These are phyloP conservation scores for Craterocephalus amniculus DNA, from an alignment of 2,797 vertebrate genomes.

Conservation along the genomic window DNA sequence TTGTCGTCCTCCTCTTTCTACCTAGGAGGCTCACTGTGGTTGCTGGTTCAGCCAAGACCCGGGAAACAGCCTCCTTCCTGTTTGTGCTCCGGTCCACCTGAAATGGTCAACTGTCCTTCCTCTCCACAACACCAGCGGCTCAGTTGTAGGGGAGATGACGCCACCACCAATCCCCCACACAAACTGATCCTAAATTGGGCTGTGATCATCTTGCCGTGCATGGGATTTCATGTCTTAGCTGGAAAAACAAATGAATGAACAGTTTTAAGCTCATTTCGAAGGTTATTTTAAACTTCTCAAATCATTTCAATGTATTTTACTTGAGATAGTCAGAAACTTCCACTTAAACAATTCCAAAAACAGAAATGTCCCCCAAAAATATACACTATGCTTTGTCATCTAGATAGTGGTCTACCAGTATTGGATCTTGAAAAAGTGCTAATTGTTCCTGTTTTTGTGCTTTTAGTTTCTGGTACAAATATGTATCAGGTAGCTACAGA, in stretches of 20 bases:
- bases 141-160: constrained; percentile 48
- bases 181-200: constrained; percentile 18
- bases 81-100: constrained; percentile 80
- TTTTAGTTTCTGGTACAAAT: no score
- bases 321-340: background rate
- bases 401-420: no score
- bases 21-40: constrained; percentile 79
- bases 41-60: constrained; percentile 79
- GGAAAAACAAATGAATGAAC: background rate
- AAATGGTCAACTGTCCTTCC: constrained; percentile 78
- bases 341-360: no score
- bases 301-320: background rate
- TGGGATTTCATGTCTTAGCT: no score
- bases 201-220: constrained; percentile 13
- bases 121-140: constrained; percentile 49
- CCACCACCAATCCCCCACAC: constrained; percentile 32
- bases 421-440: no score
- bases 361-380: no score
- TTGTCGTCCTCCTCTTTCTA: constrained; percentile 81
- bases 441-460: no score
- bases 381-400: no score
- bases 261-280: background rate
- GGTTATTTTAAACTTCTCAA: background rate
- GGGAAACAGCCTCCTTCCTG: constrained; percentile 81
- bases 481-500: no score